Conservation (phyloP, 2,888 invertebrate species). For the Crocallis elinguaria region DNA sequence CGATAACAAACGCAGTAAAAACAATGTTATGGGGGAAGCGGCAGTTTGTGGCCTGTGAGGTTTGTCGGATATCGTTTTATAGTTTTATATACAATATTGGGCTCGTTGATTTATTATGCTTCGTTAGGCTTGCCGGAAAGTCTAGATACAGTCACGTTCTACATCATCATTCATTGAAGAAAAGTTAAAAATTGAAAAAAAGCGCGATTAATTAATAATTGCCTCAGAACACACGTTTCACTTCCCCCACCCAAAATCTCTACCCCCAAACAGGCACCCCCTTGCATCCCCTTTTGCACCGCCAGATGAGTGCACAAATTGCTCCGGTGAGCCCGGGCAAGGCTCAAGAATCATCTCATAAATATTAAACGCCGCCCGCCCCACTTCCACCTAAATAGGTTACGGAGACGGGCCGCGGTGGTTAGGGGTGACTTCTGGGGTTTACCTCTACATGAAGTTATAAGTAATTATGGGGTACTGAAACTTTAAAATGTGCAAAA, state of each 20-base stretch:
- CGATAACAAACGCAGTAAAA: conserved; percentile 22
- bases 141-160: too few species aligned
- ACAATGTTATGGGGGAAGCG: background rate
- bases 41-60: background rate
- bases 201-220: too few species aligned
- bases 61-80: background rate
- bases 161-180: too few species aligned
- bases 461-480: too few species aligned
- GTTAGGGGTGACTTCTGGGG: background rate
- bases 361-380: conserved; percentile 51
- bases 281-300: background rate
- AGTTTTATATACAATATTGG: too few species aligned
- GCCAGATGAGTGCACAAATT: conserved; percentile 14
- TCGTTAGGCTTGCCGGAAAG: too few species aligned
- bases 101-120: too few species aligned
- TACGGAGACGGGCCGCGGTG: conserved; percentile 39
- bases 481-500: too few species aligned
- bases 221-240: too few species aligned
- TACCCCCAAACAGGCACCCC: too few species aligned
- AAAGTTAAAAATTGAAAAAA: too few species aligned
- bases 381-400: conserved; percentile 55
- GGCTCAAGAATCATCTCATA: conserved; percentile 45
- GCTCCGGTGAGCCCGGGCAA: conserved; percentile 13
- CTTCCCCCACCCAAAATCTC: too few species aligned
- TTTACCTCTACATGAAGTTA: background rate